Conservation (phyloP, 2,797 vertebrate genomes). For the Tiaroga cobitis region DNA sequence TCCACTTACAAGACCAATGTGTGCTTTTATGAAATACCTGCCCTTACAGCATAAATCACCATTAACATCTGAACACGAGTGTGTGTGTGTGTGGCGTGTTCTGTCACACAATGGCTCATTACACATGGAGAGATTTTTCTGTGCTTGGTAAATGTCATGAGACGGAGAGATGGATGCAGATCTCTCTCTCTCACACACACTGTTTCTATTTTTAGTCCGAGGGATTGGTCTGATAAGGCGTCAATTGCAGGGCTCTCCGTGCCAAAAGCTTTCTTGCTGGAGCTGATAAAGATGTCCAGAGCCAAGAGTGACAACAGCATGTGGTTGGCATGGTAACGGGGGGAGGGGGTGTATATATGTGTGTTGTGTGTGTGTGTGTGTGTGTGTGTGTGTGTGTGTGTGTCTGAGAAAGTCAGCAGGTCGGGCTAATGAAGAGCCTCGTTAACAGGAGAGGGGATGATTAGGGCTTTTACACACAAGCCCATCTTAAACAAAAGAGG, state of each 20-base stretch:
- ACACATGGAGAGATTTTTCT: slow-evolving; percentile 38
- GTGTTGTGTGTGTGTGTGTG: neutral
- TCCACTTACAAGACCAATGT: slow-evolving; percentile 34
- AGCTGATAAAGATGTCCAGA: slow-evolving; percentile 47
- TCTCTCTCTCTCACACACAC: slow-evolving; percentile 12
- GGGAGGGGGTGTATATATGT: neutral
- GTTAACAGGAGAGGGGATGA: slow-evolving; percentile 52
- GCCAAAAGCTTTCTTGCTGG: slow-evolving; percentile 35
- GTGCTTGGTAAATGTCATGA: slow-evolving; percentile 31
- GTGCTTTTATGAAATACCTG: slow-evolving; percentile 47
- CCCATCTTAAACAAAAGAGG: slow-evolving; percentile 70
- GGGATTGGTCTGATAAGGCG: slow-evolving; percentile 37
- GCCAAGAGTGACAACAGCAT: slow-evolving; percentile 36
- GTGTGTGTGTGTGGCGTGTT: slow-evolving; percentile 31
- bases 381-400: neutral
- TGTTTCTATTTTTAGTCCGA: slow-evolving; percentile 36
- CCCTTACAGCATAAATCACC: slow-evolving; percentile 57
- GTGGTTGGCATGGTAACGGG: slow-evolving; percentile 16
- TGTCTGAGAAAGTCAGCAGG: slow-evolving; percentile 11
- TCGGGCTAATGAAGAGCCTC: slow-evolving; percentile 37
- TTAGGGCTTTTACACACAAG: slow-evolving; percentile 82
- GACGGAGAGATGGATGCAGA: slow-evolving; percentile 49
- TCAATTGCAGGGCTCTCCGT: slow-evolving; percentile 22
- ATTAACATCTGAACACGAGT: slow-evolving; percentile 35
- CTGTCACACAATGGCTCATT: slow-evolving; percentile 45